Evolutionary conservation across 2,113 vertebrate species (phyloP), one percentile per base, ranked within the genome.

Genomic region (Ailuropoda melanoleuca): DNA sequence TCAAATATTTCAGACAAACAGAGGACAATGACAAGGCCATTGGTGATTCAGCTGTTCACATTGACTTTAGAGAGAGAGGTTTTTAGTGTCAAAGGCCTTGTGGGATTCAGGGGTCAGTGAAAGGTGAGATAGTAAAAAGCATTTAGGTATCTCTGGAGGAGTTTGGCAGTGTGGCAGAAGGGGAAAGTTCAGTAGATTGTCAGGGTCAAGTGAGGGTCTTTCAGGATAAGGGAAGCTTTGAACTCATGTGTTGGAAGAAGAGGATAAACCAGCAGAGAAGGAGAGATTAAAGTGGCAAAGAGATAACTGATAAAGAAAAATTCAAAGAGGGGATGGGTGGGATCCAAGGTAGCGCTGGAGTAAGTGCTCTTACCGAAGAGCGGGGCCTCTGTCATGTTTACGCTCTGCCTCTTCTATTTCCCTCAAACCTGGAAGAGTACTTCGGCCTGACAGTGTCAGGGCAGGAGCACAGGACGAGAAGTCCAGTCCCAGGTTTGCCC

Each of bases 21-120:
- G 66, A n/a, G 55, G 81, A 48, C 66, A 89, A 68, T 34, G 53
- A 68, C 68, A 92, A 95, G 55, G 1, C 48, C 74, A 70, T 70
- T 66, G 26, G 62, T 90, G 83, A 93, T 74, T 90, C 34, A n/a
- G 11, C 87, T 39, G 56, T 95, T 92, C 78, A 93, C 68, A 6
- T 29, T 77, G 88, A 90, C 37, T 80, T 92, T 50, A 58, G 60
- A 84, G 60, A 81, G 31, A 92, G 56, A 18, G 75, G 66, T 64
- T 78, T 83, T 75, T 90, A 83, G 50, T 31, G 86, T 94, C 64
- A 58, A 90, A 96, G 82, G 78, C 24, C 72, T 81, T 86, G 34
- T 91, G 92, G 15, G 72, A 68, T 29, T 92, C 55, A 68, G 74
- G 23, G 31, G 46, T 93, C 84, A 70, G 18, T 43, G 78, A 93